Percentiles rank a stretch among this genome's conserved stretches.
These are phyloP conservation scores for Erynnis tages DNA, from an alignment of 2,888 invertebrate genomes.

Conservation along the genomic window DNA sequence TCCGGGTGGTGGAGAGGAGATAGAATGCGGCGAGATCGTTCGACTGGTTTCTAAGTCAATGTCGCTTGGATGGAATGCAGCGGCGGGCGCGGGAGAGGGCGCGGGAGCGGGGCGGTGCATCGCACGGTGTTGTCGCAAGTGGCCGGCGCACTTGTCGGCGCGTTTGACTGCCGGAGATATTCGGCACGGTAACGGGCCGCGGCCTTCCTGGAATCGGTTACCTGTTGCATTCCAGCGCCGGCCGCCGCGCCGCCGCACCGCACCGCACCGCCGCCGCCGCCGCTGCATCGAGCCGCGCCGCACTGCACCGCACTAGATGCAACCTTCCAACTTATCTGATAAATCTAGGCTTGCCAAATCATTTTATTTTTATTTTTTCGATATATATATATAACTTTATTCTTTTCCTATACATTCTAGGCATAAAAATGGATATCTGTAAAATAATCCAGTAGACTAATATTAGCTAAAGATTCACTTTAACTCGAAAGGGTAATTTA, in stretches of 20 bases:
- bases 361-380: too few species aligned
- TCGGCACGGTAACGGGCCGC: constrained; percentile 80
- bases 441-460: too few species aligned
- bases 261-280: constrained; percentile 31
- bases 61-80: constrained; percentile 78
- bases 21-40: constrained; percentile 62
- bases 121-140: constrained; percentile 77
- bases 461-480: too few species aligned
- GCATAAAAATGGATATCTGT: too few species aligned
- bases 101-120: constrained; percentile 51
- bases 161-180: constrained; percentile 79
- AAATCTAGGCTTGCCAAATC: too few species aligned
- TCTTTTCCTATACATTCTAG: too few species aligned
- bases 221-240: constrained; percentile 79
- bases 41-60: constrained; percentile 79
- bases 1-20: constrained; percentile 54
- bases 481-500: too few species aligned
- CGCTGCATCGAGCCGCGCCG: constrained; percentile 28
- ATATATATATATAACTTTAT: too few species aligned
- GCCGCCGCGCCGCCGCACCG: constrained; percentile 44
- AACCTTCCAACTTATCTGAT: too few species aligned
- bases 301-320: not conserved
- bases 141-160: constrained; percentile 79
- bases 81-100: constrained; percentile 40
- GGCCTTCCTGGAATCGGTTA: constrained; percentile 81